These are phyloP conservation scores for Cosmopolites sordidus DNA, from an alignment of 2,888 invertebrate genomes.

Conservation along the genomic window DNA sequence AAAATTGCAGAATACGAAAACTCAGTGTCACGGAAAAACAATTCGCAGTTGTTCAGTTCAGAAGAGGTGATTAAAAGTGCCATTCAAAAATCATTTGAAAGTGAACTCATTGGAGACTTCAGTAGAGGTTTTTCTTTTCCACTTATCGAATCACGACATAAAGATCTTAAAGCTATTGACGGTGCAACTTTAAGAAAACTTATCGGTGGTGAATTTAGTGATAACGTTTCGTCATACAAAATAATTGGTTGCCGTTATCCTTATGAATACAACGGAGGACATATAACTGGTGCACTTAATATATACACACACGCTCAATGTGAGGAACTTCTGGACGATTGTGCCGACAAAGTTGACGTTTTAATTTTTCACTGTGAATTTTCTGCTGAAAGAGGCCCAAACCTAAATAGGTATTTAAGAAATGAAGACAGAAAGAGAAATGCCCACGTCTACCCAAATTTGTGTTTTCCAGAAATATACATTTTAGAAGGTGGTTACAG, in stretches of 20 bases:
- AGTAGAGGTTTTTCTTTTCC: conserved; percentile 21
- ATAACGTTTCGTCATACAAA: conserved; percentile 19
- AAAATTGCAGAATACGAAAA: conserved; percentile 1
- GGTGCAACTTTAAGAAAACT: conserved; percentile 14
- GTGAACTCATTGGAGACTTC: conserved; percentile 22
- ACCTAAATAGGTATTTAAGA: conserved; percentile 19
- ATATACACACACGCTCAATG: conserved; percentile 23
- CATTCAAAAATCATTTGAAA: conserved; percentile 18
- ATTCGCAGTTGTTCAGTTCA: conserved; percentile 3
- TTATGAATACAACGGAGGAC: conserved; percentile 25
- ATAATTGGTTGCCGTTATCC: conserved; percentile 26
- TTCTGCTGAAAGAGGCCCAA: conserved; percentile 25
- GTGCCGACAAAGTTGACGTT: conserved; percentile 6
- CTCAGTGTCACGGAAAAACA: conserved; percentile 3
- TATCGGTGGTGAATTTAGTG: conserved; percentile 16
- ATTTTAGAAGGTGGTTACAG: conserved; percentile 25
- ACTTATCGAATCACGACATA: conserved; percentile 16
- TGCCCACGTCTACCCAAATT: conserved; percentile 14
- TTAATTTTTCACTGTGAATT: conserved; percentile 26
- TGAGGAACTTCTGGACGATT: conserved; percentile 17
- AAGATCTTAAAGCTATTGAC: conserved; percentile 20
- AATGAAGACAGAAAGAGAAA: conserved; percentile 21
- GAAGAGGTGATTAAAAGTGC: conserved; percentile 21
- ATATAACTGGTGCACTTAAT: conserved; percentile 21
- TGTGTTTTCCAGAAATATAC: conserved; percentile 24